These are phyloP conservation scores for Cavia aperea DNA, from an alignment of 2,113 vertebrate species.

Conservation along the genomic window DNA sequence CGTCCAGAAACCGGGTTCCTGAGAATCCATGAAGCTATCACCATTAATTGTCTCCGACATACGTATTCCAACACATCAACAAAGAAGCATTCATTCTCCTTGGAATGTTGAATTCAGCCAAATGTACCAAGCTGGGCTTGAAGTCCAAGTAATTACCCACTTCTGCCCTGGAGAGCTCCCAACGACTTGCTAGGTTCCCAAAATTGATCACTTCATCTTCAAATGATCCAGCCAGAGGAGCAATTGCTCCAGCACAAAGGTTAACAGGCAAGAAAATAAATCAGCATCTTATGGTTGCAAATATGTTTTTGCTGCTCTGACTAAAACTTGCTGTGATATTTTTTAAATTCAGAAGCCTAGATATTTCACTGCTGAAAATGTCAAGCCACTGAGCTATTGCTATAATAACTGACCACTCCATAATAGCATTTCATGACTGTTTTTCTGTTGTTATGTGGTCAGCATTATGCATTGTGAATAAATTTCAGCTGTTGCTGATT, in stretches of 20 bases:
- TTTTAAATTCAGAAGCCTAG: neutral
- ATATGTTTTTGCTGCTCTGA: conserved; percentile 30
- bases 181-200: conserved; percentile 2
- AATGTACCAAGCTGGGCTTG: neutral
- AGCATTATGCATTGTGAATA: conserved; percentile 37
- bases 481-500: neutral
- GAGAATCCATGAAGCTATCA: neutral
- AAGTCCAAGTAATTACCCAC: conserved; percentile 39
- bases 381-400: conserved; percentile 36
- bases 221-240: neutral
- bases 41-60: neutral
- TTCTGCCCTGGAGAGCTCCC: conserved; percentile 34
- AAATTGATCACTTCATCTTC: conserved; percentile 19
- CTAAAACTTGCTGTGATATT: conserved; percentile 25
- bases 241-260: neutral
- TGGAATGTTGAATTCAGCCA: neutral
- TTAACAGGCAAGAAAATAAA: conserved; percentile 45
- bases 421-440: conserved; percentile 1
- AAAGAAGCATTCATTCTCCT: neutral
- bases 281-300: neutral
- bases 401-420: conserved; percentile 13
- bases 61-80: neutral
- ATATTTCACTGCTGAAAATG: conserved; percentile 39
- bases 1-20: neutral
- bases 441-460: conserved; percentile 47